phyloP scores from a whole-genome alignment of 1,140 invertebrate species.

The Drosophila teissieri region DNA sequence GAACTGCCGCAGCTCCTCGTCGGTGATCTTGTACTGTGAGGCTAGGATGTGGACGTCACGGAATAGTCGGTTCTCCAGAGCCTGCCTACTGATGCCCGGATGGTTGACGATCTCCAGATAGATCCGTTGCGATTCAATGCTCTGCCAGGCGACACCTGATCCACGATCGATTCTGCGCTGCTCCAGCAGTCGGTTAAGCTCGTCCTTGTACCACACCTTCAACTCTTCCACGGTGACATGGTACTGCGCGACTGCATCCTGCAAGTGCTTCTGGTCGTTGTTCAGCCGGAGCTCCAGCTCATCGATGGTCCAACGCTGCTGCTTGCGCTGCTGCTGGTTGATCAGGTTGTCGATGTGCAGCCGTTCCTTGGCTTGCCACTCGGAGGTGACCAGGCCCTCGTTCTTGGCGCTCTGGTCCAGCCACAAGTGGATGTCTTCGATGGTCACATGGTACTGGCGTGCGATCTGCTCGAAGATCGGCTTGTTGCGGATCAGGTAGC shows the following conservation, averaged over 20 bases:
- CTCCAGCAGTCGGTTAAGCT: constrained; percentile 64
- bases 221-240: constrained; percentile 69
- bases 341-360: constrained; percentile 68
- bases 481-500: constrained; percentile 60
- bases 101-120: constrained; percentile 52
- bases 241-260: constrained; percentile 61
- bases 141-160: constrained; percentile 55
- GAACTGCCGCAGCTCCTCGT: constrained; percentile 66
- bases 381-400: constrained; percentile 49
- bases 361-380: constrained; percentile 67
- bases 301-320: constrained; percentile 73
- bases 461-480: constrained; percentile 61
- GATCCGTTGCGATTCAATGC: constrained; percentile 58
- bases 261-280: constrained; percentile 63
- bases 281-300: constrained; percentile 60
- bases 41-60: constrained; percentile 34
- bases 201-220: constrained; percentile 65
- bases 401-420: constrained; percentile 52
- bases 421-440: constrained; percentile 74
- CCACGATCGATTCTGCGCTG: constrained; percentile 51
- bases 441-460: constrained; percentile 64
- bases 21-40: constrained; percentile 51
- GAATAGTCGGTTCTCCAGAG: constrained; percentile 53
- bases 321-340: constrained; percentile 61
- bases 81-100: constrained; percentile 29